Conservation (phyloP, 2,797 vertebrate species). For the Enteromius fasciolatus region DNA sequence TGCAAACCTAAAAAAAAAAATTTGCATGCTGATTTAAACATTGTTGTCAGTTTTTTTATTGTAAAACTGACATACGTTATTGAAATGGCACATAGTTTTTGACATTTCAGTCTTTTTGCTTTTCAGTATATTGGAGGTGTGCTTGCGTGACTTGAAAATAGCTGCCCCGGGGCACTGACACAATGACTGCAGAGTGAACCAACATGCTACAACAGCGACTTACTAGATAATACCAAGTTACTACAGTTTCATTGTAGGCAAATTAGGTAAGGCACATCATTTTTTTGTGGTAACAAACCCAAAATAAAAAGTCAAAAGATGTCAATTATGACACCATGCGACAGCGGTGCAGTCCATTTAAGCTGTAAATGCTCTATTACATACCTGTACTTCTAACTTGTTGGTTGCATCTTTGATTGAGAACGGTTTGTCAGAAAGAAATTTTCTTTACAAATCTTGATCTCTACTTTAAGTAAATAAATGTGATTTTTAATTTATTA, state of each 20-base stretch:
- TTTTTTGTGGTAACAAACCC: neutral
- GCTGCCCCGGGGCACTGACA: slow-evolving; percentile 12
- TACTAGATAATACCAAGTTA: neutral
- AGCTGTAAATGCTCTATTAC: neutral
- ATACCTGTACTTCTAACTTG: neutral
- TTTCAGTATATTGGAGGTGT: slow-evolving; percentile 12
- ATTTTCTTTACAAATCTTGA: neutral
- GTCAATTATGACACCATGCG: neutral
- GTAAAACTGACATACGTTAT: slow-evolving; percentile 4
- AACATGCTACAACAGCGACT: slow-evolving; percentile 7
- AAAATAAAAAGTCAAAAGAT: neutral
- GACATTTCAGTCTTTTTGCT: slow-evolving; percentile 21
- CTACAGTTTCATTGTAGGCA: neutral
- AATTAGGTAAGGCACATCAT: too few relatives aligned
- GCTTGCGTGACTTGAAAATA: slow-evolving; percentile 19
- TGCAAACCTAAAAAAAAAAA: neutral
- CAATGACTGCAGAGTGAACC: slow-evolving; percentile 24
- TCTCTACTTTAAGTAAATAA: neutral
- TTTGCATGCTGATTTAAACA: neutral
- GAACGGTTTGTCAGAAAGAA: neutral
- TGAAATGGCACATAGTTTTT: neutral
- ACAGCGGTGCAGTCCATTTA: neutral
- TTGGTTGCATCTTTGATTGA: neutral
- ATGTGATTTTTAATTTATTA: neutral
- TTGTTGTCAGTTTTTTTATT: neutral